These are phyloP conservation scores for Apis laboriosa DNA, from an alignment of 1,140 invertebrate species.

Conservation along the genomic window DNA sequence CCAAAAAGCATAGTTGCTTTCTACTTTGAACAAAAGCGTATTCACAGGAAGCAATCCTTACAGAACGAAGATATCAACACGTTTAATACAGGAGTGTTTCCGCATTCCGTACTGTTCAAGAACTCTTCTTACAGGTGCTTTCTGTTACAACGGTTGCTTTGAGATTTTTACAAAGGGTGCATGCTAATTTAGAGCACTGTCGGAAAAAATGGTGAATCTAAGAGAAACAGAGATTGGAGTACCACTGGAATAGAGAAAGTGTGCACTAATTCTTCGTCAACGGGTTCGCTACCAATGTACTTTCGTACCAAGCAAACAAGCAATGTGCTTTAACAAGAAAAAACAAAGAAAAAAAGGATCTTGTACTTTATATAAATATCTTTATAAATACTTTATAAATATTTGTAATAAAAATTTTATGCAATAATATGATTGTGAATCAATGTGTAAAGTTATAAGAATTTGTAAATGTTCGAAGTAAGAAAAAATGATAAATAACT, in stretches of 20 bases:
- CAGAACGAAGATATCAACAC: constrained; percentile 41
- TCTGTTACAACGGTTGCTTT: constrained; percentile 45
- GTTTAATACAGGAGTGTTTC: constrained; percentile 48
- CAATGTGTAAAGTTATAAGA: background rate
- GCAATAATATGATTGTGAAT: background rate
- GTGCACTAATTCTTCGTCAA: constrained; percentile 59
- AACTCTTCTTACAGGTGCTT: constrained; percentile 53
- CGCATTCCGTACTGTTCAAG: constrained; percentile 51
- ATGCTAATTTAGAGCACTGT: constrained; percentile 53
- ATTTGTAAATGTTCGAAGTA: background rate
- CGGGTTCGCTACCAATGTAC: constrained; percentile 45
- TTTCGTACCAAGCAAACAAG: constrained; percentile 39
- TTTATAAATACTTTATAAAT: no score
- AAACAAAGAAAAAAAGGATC: background rate
- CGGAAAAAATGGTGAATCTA: constrained; percentile 40
- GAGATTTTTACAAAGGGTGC: constrained; percentile 51
- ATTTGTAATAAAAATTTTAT: background rate
- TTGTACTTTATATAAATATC: background rate
- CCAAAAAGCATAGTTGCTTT: background rate
- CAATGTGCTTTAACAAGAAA: background rate
- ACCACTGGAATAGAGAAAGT: constrained; percentile 42
- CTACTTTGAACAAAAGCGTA: constrained; percentile 60
- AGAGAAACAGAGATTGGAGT: constrained; percentile 39
- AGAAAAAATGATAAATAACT: background rate
- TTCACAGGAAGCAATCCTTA: constrained; percentile 59